Conservation (phyloP, 2,113 vertebrate species). For the Ochotona curzoniae region DNA sequence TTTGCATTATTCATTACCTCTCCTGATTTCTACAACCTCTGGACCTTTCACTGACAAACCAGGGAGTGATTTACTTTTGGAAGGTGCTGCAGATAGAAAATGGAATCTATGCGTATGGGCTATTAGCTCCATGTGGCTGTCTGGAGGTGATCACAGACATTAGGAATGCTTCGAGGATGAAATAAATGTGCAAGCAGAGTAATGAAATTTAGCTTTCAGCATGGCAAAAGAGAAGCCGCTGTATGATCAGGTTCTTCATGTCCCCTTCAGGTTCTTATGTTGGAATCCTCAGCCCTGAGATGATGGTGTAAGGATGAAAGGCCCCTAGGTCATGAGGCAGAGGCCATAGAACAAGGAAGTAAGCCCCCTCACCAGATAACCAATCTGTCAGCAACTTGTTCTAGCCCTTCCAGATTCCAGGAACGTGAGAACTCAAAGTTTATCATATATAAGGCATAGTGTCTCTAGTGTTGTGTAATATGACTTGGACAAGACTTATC, state of each 20-base stretch:
- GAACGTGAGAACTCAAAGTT: not conserved
- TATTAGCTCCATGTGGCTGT: not conserved
- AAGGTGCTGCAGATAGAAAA: not conserved
- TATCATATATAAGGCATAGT: not conserved
- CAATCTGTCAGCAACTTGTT: not conserved
- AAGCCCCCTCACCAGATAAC: not conserved
- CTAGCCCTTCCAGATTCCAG: not conserved
- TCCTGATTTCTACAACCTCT: not conserved
- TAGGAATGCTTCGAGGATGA: not conserved
- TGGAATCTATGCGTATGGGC: not conserved
- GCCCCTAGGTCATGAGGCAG: not conserved
- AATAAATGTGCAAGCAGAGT: not conserved
- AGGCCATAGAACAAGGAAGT: not conserved
- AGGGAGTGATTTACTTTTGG: constrained; percentile 14
- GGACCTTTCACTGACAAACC: not conserved
- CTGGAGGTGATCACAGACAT: not conserved
- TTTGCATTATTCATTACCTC: not conserved
- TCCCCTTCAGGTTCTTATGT: not conserved
- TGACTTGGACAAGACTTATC: not conserved
- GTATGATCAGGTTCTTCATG: not conserved
- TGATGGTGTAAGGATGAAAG: not conserved
- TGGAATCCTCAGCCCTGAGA: not conserved
- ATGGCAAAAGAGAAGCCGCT: not conserved
- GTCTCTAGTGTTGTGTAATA: not conserved
- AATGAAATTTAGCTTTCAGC: not conserved